These are phyloP conservation scores for Genyomyrus donnyi DNA, from an alignment of 2,113 vertebrate species.

Conservation along the genomic window DNA sequence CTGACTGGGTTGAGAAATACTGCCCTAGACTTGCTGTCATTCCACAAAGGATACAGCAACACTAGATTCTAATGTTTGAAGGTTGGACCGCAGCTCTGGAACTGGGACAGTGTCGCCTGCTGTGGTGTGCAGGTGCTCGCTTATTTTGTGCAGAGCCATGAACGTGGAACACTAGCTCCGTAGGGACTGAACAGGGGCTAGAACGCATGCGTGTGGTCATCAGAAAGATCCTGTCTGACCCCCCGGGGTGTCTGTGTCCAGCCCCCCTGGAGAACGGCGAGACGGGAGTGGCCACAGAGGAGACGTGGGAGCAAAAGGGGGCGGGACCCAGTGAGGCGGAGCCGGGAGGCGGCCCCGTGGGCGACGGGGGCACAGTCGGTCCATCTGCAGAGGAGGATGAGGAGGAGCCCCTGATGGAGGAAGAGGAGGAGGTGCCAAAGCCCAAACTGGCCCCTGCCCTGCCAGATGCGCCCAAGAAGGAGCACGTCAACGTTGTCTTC, in stretches of 20 bases:
- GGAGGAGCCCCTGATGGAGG: conserved; percentile 70
- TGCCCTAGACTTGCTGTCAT: not conserved
- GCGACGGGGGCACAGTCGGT: conserved; percentile 58
- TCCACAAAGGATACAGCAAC: not conserved
- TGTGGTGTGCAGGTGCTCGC: not conserved
- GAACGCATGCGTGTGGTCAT: not conserved
- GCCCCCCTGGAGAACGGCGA: conserved; percentile 76
- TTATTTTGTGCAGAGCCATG: not conserved
- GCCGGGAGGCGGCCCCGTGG: conserved; percentile 54
- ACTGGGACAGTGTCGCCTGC: not conserved
- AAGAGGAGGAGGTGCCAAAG: conserved; percentile 76
- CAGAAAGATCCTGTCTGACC: not conserved
- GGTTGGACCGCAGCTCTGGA: not conserved
- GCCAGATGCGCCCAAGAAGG: conserved; percentile 79
- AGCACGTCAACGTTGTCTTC: conserved; percentile 85
- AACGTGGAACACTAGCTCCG: not conserved
- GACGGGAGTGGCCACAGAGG: conserved; percentile 73
- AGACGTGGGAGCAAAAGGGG: conserved; percentile 84
- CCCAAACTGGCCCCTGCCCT: conserved; percentile 68
- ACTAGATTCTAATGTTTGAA: not conserved
- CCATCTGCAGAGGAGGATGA: conserved; percentile 46
- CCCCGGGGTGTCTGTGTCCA: conserved; percentile 10
- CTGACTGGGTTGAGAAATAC: not conserved
- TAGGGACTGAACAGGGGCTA: not conserved
- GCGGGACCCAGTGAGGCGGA: conserved; percentile 75